Base-by-base conservation (phyloP, 1,140 invertebrate species). In the Plectrocnemia conspersa region DNA sequence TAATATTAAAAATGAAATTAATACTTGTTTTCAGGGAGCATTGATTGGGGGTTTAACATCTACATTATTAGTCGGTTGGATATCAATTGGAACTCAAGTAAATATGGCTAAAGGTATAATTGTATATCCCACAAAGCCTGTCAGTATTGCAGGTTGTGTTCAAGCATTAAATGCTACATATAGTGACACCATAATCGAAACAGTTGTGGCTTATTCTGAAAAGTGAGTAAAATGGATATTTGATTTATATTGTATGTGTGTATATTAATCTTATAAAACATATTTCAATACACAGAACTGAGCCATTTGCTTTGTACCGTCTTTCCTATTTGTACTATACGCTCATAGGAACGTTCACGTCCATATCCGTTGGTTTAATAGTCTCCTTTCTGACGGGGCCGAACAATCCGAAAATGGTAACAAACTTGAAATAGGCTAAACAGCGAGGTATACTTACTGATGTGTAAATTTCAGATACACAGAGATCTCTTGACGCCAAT, bases 1-100 rank as follows among this genome's bases (percentile, higher is more conserved):
- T n/a, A n/a, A n/a, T n/a, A n/a, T n/a, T n/a, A n/a, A n/a, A n/a
- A n/a, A n/a, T n/a, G n/a, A n/a, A n/a, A n/a, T n/a, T n/a, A n/a
- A 29, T 29, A 7, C 7, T 29, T 29, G n/a, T 29, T 7, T 7
- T 29, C 18, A 93, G 88, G 90, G 91, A 21, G 90, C 89, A 0
- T 70, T 88, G 56, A 74, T 73, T n/a, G 91, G 90, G 4, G 82
- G 86, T 0, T 29, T 90, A 0, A 65, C 75, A 6, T 83, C 87
- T 36, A 75, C 91, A 1, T 64, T 78, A 3, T 73, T 91, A 3
- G 82, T 89, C 18, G 82, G 86, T 2, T 93, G 88, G 88, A 85
- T 93, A 22, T 91, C 88, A 0, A 75, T 93, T n/a, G 89, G 89
- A 2, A 85, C 87, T 0, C 88, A 91, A 66, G 75, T 85, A 1